These are phyloP conservation scores for Sparidentex hasta DNA, from an alignment of 2,797 vertebrate species.

Conservation along the genomic window DNA sequence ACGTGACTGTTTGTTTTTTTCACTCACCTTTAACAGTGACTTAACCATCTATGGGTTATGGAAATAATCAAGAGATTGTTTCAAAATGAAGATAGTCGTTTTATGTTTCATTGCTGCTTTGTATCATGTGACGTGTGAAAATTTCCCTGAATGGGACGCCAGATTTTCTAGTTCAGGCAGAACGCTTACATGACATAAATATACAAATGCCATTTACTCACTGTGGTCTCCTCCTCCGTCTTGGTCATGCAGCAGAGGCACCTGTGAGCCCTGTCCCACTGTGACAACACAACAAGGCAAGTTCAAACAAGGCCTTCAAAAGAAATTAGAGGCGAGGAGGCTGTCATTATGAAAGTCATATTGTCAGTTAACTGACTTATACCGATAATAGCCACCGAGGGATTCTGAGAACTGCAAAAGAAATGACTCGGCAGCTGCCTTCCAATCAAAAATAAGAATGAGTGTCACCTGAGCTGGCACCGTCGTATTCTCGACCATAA, in stretches of 20 bases:
- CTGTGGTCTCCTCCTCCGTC: slow-evolving; percentile 84
- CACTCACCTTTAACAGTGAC: too few relatives aligned
- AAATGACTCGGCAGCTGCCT: background rate
- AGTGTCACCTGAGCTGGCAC: slow-evolving; percentile 87
- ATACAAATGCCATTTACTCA: slow-evolving; percentile 70
- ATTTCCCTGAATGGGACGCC: background rate
- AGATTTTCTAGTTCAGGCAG: background rate
- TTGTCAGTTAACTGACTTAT: background rate
- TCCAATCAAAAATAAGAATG: too few relatives aligned
- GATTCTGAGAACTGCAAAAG: background rate
- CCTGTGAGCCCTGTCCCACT: slow-evolving; percentile 92
- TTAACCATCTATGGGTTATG: too few relatives aligned
- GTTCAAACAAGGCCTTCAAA: background rate
- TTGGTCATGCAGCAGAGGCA: slow-evolving; percentile 88
- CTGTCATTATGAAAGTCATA: background rate
- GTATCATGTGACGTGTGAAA: background rate
- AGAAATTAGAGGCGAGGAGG: background rate
- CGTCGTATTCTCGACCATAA: slow-evolving; percentile 87
- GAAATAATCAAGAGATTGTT: too few relatives aligned
- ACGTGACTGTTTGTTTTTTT: too few relatives aligned
- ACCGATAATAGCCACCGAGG: background rate
- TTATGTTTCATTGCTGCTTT: background rate
- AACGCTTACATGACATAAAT: background rate
- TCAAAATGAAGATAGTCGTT: too few relatives aligned
- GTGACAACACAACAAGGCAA: slow-evolving; percentile 42